These are phyloP conservation scores for Lepilemur septentrionalis DNA, from an alignment of 2,797 vertebrate species.

Conservation along the genomic window DNA sequence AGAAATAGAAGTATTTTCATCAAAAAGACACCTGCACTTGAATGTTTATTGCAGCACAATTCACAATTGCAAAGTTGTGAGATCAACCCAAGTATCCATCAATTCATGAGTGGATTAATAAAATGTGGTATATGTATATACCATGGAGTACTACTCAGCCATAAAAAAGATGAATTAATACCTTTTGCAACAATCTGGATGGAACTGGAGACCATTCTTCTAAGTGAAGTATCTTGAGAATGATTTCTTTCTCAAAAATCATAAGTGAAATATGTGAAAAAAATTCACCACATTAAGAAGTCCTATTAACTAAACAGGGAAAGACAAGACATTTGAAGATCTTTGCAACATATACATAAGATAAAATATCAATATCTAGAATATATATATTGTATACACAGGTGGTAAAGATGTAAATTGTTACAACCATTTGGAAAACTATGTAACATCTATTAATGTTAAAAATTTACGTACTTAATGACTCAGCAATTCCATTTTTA, in stretches of 20 bases:
- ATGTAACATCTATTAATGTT: background rate
- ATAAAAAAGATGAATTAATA: background rate
- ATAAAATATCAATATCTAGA: background rate
- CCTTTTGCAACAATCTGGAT: background rate
- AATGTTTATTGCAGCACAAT: background rate
- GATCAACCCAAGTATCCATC: background rate
- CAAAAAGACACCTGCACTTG: background rate
- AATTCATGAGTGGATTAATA: background rate
- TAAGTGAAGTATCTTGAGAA: background rate
- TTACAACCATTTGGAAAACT: background rate
- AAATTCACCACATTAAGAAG: background rate
- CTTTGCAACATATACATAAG: background rate
- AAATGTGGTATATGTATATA: background rate
- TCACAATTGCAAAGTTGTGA: background rate
- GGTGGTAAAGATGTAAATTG: background rate
- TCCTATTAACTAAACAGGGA: background rate
- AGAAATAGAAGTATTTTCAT: background rate
- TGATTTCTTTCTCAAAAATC: constrained; percentile 17
- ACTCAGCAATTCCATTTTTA: background rate
- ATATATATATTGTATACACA: background rate
- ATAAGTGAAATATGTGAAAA: background rate
- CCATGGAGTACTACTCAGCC: background rate
- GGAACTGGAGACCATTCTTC: background rate
- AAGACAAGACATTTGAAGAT: background rate
- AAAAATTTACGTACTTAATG: background rate